These are phyloP conservation scores for Globodera rostochiensis DNA, from an alignment of 1,140 invertebrate genomes.

Conservation along the genomic window DNA sequence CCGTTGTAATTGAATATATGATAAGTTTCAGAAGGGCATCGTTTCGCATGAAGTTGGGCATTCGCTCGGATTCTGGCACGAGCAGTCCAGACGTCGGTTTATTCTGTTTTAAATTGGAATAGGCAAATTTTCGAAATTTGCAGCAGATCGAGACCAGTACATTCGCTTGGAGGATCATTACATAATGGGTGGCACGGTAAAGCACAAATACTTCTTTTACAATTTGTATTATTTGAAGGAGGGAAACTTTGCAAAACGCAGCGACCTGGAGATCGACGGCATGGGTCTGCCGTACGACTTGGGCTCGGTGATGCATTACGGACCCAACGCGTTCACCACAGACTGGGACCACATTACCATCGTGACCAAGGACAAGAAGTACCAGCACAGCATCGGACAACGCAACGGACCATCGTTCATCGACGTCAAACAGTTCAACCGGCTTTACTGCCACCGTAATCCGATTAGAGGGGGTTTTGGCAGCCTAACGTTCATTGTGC, in stretches of 20 bases:
- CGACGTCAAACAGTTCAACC: constrained; percentile 65
- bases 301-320: constrained; percentile 66
- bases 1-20: background rate
- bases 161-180: constrained; percentile 61
- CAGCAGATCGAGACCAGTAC: constrained; percentile 66
- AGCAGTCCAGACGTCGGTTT: constrained; percentile 65
- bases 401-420: constrained; percentile 62
- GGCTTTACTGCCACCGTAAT: constrained; percentile 59
- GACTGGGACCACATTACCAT: constrained; percentile 64
- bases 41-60: constrained; percentile 69
- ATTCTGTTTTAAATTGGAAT: background rate
- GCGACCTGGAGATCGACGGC: constrained; percentile 55
- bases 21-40: constrained; percentile 57
- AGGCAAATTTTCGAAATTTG: background rate
- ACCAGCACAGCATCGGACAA: constrained; percentile 64
- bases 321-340: constrained; percentile 58
- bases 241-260: constrained; percentile 46
- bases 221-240: constrained; percentile 53
- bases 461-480: background rate
- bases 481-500: background rate
- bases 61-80: constrained; percentile 68
- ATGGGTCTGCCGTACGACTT: constrained; percentile 66
- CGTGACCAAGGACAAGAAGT: constrained; percentile 57
- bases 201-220: constrained; percentile 53
- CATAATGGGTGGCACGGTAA: constrained; percentile 56